Evolutionary conservation across 2,113 vertebrate species (phyloP).

Genomic region (Takifugu flavidus): DNA sequence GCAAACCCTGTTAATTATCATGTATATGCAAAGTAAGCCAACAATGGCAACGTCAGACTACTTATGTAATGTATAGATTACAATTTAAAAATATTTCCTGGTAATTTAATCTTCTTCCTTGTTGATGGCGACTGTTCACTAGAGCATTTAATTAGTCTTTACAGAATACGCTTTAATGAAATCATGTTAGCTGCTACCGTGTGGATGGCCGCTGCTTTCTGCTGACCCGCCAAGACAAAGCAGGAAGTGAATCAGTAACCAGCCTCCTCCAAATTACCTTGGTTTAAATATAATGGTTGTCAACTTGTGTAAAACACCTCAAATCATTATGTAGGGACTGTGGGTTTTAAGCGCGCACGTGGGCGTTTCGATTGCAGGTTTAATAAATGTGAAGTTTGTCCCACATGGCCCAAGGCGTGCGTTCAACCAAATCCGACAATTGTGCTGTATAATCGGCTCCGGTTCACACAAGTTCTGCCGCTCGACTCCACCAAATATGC

Average conservation of each 20-base stretch:
- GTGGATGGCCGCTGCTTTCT: conserved; percentile 1
- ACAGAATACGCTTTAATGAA: conserved; percentile 3
- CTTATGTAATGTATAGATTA: no score
- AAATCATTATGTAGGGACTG: neutral
- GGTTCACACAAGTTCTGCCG: no score
- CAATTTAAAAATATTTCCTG: no score
- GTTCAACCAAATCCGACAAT: no score
- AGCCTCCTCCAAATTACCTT: neutral
- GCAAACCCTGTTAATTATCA: no score
- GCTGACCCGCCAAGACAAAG: conserved; percentile 14
- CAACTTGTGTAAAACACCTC: neutral
- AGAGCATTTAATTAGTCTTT: neutral
- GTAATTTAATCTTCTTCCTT: no score
- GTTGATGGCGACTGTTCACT: no score
- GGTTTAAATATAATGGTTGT: neutral
- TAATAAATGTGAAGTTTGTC: neutral
- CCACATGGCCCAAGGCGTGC: no score
- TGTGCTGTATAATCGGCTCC: no score
- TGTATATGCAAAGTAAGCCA: no score
- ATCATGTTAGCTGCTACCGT: neutral
- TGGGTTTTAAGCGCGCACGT: neutral
- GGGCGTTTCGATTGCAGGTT: neutral
- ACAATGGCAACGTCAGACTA: no score
- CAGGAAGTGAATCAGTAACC: conserved; percentile 8
- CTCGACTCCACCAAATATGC: no score